These are phyloP conservation scores for Montipora capricornis DNA, from an alignment of 64 coral and sea anemone genomes.

Conservation along the genomic window DNA sequence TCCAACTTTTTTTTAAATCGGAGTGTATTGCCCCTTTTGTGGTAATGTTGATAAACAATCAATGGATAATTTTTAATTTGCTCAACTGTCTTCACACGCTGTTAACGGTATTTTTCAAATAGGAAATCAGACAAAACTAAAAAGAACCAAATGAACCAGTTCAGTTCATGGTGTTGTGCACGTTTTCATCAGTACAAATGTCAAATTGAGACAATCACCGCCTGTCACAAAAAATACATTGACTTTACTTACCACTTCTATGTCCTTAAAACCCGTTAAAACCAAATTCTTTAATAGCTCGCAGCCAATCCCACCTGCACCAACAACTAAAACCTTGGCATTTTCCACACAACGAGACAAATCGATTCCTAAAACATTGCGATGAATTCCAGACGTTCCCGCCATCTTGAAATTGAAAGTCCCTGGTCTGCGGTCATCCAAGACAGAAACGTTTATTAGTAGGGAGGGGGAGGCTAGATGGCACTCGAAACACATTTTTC, in stretches of 20 bases:
- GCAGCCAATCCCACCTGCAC: constrained; percentile 99
- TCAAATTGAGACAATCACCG: background rate
- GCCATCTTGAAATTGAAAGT: constrained; percentile 51
- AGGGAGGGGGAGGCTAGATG: background rate
- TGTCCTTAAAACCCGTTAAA: constrained; percentile 96
- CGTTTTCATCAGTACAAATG: background rate
- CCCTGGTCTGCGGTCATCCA: constrained; percentile 40
- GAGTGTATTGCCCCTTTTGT: no score
- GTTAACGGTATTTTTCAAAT: background rate
- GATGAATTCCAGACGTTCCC: constrained; percentile 54
- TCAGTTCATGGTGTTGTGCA: background rate
- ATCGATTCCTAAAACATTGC: constrained; percentile 73
- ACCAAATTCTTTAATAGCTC: constrained; percentile 97
- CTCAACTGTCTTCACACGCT: background rate
- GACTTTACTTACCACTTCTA: constrained; percentile 82
- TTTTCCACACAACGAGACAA: constrained; percentile 79
- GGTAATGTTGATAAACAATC: no score
- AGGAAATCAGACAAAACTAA: background rate
- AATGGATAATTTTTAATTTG: no score
- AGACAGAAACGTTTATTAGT: background rate
- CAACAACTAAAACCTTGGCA: constrained; percentile 87
- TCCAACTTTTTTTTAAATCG: no score
- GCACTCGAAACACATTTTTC: no score
- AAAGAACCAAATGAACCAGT: background rate
- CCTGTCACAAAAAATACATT: background rate